Percentiles rank a stretch among this genome's conserved stretches.
These are phyloP conservation scores for Harpegnathos saltator DNA, from an alignment of 1,140 invertebrate species.

Conservation along the genomic window DNA sequence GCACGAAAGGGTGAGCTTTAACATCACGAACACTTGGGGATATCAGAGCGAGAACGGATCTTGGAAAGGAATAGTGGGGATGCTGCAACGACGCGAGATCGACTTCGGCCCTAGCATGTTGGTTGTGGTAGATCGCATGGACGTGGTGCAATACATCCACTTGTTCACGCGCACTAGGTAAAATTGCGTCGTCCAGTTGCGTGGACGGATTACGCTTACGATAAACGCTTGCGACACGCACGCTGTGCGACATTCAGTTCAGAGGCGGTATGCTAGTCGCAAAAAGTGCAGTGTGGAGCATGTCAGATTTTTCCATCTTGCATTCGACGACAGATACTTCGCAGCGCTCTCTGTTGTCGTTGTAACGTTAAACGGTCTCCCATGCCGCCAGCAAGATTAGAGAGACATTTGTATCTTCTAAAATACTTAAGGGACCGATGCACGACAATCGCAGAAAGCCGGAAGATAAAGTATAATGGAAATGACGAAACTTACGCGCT, in stretches of 20 bases:
- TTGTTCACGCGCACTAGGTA: conserved; percentile 87
- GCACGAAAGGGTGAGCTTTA: conserved; percentile 80
- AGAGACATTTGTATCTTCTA: too few relatives aligned
- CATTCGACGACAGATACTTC: neutral
- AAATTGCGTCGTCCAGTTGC: neutral
- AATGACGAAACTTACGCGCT: too few relatives aligned
- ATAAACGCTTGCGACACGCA: too few relatives aligned
- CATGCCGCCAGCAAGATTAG: too few relatives aligned
- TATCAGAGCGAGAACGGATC: conserved; percentile 82
- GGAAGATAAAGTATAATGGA: too few relatives aligned
- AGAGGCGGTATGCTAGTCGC: neutral
- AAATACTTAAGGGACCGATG: too few relatives aligned
- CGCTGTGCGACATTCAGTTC: too few relatives aligned
- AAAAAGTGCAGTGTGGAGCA: neutral
- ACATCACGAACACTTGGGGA: conserved; percentile 87
- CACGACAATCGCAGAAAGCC: too few relatives aligned
- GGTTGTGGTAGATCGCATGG: conserved; percentile 86
- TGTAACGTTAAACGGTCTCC: too few relatives aligned
- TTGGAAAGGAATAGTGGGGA: conserved; percentile 89
- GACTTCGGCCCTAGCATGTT: conserved; percentile 89
- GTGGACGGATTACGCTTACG: neutral
- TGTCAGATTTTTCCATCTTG: neutral
- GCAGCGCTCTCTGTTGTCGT: too few relatives aligned
- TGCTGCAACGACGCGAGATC: conserved; percentile 86
- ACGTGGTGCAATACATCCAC: conserved; percentile 87